These are phyloP conservation scores for Cheilosia soror DNA, from an alignment of 2,888 invertebrate genomes.

Conservation along the genomic window DNA sequence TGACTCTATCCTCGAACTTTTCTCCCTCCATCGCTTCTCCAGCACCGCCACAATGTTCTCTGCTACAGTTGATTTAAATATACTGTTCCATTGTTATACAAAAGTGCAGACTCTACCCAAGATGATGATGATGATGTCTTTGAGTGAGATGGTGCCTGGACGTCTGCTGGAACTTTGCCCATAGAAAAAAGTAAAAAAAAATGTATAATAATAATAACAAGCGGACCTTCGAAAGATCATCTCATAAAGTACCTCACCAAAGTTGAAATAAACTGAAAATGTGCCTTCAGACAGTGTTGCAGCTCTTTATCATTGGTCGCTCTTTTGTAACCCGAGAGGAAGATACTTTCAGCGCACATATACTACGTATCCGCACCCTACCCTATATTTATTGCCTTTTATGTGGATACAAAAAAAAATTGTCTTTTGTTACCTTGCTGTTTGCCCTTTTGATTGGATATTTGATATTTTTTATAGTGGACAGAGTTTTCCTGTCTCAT, in stretches of 20 bases:
- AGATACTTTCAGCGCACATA: slow-evolving; percentile 17
- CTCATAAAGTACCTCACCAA: slow-evolving; percentile 58
- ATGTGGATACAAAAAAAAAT: slow-evolving; percentile 43
- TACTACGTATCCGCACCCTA: not conserved
- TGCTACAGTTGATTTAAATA: slow-evolving; percentile 50
- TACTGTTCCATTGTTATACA: slow-evolving; percentile 49
- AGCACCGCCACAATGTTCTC: not conserved
- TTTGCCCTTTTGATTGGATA: slow-evolving; percentile 70
- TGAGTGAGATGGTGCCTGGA: slow-evolving; percentile 57
- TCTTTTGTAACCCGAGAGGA: slow-evolving; percentile 54
- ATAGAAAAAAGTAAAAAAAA: not conserved
- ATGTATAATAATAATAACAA: not conserved
- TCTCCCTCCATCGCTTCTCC: not conserved
- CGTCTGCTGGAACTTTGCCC: slow-evolving; percentile 48
- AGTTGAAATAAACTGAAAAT: slow-evolving; percentile 48
- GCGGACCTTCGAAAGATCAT: slow-evolving; percentile 12
- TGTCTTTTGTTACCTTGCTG: slow-evolving; percentile 55
- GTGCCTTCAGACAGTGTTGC: slow-evolving; percentile 40
- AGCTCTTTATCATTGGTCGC: slow-evolving; percentile 39
- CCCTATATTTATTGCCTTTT: slow-evolving; percentile 42
- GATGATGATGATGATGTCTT: slow-evolving; percentile 37
- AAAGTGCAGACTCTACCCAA: slow-evolving; percentile 1
- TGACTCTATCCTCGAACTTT: slow-evolving; percentile 45
- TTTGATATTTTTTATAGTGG: slow-evolving; percentile 56
- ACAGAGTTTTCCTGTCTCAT: slow-evolving; percentile 67